Conservation (phyloP, 2,113 vertebrate species). For the Electrona antarctica region DNA sequence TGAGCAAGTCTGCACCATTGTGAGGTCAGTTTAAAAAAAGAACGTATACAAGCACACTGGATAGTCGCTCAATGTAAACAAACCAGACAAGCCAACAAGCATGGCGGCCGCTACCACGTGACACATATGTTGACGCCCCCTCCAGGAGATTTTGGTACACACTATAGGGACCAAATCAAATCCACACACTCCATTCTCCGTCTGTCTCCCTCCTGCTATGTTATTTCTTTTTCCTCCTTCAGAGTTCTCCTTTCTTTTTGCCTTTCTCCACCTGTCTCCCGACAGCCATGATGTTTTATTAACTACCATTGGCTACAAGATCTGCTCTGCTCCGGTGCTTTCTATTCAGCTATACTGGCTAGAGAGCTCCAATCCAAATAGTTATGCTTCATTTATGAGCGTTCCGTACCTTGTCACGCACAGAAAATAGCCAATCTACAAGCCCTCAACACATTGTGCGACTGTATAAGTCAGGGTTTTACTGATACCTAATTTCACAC, state of each 20-base stretch:
- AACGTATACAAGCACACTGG: no score
- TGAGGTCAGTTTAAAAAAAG: no score
- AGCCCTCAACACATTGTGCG: no score
- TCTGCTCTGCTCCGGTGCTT: neutral
- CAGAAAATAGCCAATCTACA: no score
- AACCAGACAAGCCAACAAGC: no score
- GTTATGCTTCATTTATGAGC: neutral
- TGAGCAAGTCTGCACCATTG: no score
- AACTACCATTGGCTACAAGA: slow-evolving; percentile 26
- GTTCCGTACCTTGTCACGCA: no score
- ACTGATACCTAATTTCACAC: neutral
- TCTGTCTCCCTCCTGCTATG: neutral
- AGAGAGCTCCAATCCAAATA: neutral
- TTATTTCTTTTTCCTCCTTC: slow-evolving; percentile 25
- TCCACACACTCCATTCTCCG: neutral
- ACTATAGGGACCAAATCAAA: slow-evolving; percentile 37
- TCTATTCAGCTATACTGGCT: neutral
- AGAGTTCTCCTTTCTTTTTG: slow-evolving; percentile 23
- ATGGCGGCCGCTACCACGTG: no score
- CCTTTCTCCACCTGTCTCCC: slow-evolving; percentile 19
- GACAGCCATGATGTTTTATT: slow-evolving; percentile 50
- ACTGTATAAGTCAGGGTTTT: neutral
- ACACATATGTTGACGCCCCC: no score
- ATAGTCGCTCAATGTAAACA: no score
- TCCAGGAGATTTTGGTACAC: no score